These are phyloP conservation scores for Emberiza fucata DNA, from an alignment of 2,113 vertebrate genomes.

Conservation along the genomic window DNA sequence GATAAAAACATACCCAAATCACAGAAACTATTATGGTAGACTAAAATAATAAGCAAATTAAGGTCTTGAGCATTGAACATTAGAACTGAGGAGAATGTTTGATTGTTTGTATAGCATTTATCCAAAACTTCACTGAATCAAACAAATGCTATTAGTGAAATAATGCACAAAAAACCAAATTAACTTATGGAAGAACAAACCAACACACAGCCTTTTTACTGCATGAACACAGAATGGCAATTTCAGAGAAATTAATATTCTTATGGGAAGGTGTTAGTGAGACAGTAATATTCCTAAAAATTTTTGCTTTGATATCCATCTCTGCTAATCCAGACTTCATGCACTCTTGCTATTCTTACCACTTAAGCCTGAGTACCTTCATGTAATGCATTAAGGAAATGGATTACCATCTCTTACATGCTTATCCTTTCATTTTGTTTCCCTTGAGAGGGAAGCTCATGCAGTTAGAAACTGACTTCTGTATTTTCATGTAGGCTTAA, in stretches of 20 bases:
- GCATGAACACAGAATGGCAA: neutral
- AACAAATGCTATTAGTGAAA: neutral
- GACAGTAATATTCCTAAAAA: neutral
- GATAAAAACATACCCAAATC: neutral
- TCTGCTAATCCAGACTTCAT: neutral
- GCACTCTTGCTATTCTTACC: neutral
- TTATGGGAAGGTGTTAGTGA: neutral
- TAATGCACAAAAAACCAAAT: neutral
- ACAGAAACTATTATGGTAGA: neutral
- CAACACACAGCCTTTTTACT: neutral
- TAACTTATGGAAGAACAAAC: neutral
- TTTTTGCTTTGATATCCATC: constrained; percentile 14
- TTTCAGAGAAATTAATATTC: neutral
- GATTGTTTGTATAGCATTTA: neutral
- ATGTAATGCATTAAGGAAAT: constrained; percentile 12
- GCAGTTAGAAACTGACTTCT: neutral
- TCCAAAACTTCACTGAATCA: neutral
- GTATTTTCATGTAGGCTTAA: neutral
- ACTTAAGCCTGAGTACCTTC: constrained; percentile 1
- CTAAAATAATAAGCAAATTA: neutral
- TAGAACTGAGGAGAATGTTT: neutral
- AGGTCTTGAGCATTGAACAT: neutral
- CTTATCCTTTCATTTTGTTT: neutral
- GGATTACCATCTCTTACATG: neutral
- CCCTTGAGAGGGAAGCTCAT: neutral